These are phyloP conservation scores for Teleopsis dalmanni DNA, from an alignment of 1,140 invertebrate genomes.

Conservation along the genomic window DNA sequence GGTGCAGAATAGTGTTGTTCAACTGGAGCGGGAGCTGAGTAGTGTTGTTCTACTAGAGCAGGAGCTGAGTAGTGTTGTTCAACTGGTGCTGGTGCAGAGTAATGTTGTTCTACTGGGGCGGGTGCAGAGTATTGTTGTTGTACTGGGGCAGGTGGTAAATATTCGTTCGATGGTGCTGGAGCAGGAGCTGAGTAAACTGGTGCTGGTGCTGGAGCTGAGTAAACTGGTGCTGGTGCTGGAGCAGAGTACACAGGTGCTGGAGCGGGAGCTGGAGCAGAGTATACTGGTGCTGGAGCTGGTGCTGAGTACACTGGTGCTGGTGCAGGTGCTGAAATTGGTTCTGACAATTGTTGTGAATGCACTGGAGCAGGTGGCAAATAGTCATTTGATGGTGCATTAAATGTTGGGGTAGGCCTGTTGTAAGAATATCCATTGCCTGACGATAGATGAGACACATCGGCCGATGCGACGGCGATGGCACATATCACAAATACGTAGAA, in stretches of 20 bases:
- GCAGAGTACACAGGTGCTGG: constrained; percentile 16
- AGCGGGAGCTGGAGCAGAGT: constrained; percentile 13
- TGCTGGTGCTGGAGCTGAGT: constrained; percentile 15
- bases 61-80: constrained; percentile 5
- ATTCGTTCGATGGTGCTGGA: constrained; percentile 8
- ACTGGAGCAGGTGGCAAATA: constrained; percentile 7
- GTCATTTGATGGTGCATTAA: constrained; percentile 2
- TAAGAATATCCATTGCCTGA: constrained; percentile 29
- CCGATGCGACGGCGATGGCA: constrained; percentile 28
- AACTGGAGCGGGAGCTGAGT: constrained; percentile 3
- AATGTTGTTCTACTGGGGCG: constrained; percentile 4
- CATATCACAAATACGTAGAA: constrained; percentile 36
- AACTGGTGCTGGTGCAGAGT: constrained; percentile 11
- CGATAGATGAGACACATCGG: constrained; percentile 33
- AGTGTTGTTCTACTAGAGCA: constrained; percentile 9
- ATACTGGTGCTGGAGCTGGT: too few species aligned
- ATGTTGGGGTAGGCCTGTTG: constrained; percentile 23
- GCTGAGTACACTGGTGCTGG: too few species aligned
- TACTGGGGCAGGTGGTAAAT: constrained; percentile 8
- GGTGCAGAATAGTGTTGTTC: constrained; percentile 8
- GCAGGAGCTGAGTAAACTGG: constrained; percentile 12
- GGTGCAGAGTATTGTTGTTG: constrained; percentile 7
- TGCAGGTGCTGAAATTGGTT: too few species aligned
- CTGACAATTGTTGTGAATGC: too few species aligned
- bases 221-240: constrained; percentile 21